Base-by-base conservation (phyloP, 1,140 invertebrate species). In the Cyphomyrmex costatus region DNA sequence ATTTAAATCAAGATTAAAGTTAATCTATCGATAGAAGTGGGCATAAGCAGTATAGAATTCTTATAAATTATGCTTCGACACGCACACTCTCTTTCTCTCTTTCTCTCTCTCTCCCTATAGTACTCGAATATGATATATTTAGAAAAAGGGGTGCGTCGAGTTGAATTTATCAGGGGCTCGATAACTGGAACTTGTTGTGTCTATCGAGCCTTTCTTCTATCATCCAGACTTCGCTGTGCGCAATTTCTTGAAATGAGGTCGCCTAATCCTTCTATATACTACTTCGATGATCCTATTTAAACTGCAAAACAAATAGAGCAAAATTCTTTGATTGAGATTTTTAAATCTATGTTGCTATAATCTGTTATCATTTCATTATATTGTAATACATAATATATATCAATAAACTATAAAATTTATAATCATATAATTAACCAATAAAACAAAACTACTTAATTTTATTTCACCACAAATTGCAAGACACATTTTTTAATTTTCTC, bases 161-260 rank as follows among this genome's bases (percentile, higher is more conserved):
- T 27, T 58, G 42, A 53, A 60, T 70, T 88, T 90, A 88, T 86
- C 86, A 46, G 27, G n/a, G 4, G 27, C 14, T 63, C 46, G 86
- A 90, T 90, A 90, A 90, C 63, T 53, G 56, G 36, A 30, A 56
- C 53, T 90, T 90, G 89, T 90, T 90, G 58, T 88, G 89, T 90
- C 89, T 90, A 65, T 46, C 58, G 2, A 71, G 79, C n/a, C 65
- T 63, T 70, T 12, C 51, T 79, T 42, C 53, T 74, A 90, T 90
- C 79, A 30, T 16, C 8, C 53, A 85, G 74, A 63, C 53, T 85
- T 85, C 63, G 36, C 42, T 63, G 1, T 24, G 24, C 56, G 46
- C 70, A 33, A 85, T 74, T 89, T 88, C 36, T 56, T 60, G 53
- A 89, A 90, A 90, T 19, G 84, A 27, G 85, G 87, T 89, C 87